A percentile compares a stretch with the other conserved stretches of the same genome.
These are phyloP conservation scores for Neomorphus geoffroyi DNA, from an alignment of 2,797 vertebrate genomes.

Conservation along the genomic window DNA sequence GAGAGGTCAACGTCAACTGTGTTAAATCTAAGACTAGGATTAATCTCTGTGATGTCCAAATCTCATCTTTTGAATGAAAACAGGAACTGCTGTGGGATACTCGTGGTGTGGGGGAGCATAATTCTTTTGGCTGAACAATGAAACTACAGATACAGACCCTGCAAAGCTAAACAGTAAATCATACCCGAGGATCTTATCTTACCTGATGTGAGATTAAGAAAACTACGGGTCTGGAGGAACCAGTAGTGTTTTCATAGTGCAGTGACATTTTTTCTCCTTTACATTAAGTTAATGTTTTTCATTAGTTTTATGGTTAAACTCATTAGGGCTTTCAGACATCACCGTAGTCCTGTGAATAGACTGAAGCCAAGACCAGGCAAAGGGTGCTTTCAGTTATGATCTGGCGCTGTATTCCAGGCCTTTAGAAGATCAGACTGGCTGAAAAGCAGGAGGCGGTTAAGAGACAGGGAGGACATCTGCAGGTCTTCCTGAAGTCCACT, in stretches of 20 bases:
- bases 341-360: neutral
- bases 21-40: neutral
- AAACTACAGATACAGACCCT: neutral
- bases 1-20: neutral
- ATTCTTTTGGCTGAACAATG: constrained; percentile 18
- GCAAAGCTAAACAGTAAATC: neutral
- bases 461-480: neutral
- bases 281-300: neutral
- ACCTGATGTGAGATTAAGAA: neutral
- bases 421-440: neutral
- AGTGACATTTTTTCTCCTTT: constrained; percentile 18
- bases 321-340: neutral
- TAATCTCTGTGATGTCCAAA: constrained; percentile 3
- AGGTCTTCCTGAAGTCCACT: neutral
- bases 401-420: neutral
- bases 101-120: neutral
- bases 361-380: neutral
- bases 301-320: neutral
- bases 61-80: constrained; percentile 17
- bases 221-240: constrained; percentile 17
- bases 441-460: neutral
- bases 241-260: neutral
- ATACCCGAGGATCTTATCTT: neutral
- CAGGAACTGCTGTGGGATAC: neutral
- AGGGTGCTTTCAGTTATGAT: neutral